Conservation (phyloP, 2,113 vertebrate genomes). For the Sturnus vulgaris region DNA sequence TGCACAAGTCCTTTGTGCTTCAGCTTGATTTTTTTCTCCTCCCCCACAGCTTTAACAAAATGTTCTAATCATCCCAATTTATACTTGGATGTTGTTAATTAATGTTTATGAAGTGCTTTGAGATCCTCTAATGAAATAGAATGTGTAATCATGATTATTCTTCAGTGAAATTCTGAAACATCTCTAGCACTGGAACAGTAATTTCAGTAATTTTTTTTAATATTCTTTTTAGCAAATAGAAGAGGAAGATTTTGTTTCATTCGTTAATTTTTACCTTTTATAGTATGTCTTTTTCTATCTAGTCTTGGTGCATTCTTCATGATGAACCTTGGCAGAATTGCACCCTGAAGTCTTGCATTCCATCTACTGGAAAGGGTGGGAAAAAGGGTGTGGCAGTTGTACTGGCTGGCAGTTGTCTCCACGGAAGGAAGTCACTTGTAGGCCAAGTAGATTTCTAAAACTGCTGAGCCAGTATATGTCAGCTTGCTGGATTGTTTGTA, state of each 20-base stretch:
- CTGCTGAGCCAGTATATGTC: not conserved
- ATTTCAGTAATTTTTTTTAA: not conserved
- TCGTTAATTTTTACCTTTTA: not conserved
- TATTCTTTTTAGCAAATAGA: not conserved
- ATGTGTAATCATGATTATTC: slow-evolving; percentile 23
- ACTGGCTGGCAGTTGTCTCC: not conserved
- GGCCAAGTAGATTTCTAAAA: not conserved
- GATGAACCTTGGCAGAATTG: not conserved
- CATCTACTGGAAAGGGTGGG: not conserved
- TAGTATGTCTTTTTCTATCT: not conserved
- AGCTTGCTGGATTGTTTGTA: not conserved
- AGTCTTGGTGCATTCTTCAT: not conserved
- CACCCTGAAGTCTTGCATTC: not conserved
- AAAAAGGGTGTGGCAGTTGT: not conserved
- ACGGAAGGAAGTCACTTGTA: not conserved
- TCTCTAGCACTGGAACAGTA: not conserved
- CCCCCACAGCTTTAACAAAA: slow-evolving; percentile 9
- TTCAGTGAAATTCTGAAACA: slow-evolving; percentile 21
- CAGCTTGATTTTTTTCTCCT: slow-evolving; percentile 15
- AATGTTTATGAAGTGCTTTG: slow-evolving; percentile 47
- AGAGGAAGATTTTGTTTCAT: not conserved
- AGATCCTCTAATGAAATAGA: slow-evolving; percentile 47
- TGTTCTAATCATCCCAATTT: slow-evolving; percentile 44
- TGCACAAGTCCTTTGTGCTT: slow-evolving; percentile 7
- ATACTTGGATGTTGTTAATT: slow-evolving; percentile 43